These are phyloP conservation scores for Ennomos erosarius DNA, from an alignment of 2,888 invertebrate species.

Conservation along the genomic window DNA sequence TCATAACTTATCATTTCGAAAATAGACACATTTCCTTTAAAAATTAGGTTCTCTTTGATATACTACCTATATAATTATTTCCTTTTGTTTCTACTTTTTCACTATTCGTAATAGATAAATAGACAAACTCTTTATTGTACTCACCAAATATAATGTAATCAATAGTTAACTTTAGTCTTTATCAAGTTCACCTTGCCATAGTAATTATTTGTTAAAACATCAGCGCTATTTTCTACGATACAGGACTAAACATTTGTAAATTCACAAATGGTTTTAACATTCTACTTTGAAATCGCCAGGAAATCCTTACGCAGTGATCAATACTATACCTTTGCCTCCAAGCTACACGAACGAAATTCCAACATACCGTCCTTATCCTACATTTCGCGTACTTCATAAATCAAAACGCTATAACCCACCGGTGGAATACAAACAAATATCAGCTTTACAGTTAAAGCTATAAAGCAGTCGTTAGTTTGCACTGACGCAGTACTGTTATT, in stretches of 20 bases:
- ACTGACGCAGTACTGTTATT: conserved; percentile 8
- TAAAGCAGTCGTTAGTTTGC: conserved; percentile 14
- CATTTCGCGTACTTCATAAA: conserved; percentile 15
- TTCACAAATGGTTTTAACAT: conserved; percentile 15
- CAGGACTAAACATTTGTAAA: conserved; percentile 7
- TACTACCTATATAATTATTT: too few relatives aligned
- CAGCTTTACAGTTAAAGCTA: conserved; percentile 4
- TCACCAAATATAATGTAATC: too few relatives aligned
- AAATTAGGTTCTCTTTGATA: too few relatives aligned
- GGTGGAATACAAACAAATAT: conserved; percentile 13
- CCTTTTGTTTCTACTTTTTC: neutral
- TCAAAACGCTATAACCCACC: conserved; percentile 17
- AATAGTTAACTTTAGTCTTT: neutral
- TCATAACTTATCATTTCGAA: too few relatives aligned
- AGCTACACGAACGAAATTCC: conserved; percentile 18
- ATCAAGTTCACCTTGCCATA: conserved; percentile 2
- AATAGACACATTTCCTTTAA: too few relatives aligned
- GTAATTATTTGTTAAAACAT: neutral
- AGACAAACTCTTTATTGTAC: too few relatives aligned
- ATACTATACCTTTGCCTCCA: conserved; percentile 4
- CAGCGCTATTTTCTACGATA: neutral
- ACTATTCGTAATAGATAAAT: too few relatives aligned
- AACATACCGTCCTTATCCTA: conserved; percentile 14
- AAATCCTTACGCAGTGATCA: neutral
- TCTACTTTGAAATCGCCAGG: conserved; percentile 11